phyloP scores from a whole-genome alignment of 1,140 invertebrate species.

The Scaptomyza hsui region DNA sequence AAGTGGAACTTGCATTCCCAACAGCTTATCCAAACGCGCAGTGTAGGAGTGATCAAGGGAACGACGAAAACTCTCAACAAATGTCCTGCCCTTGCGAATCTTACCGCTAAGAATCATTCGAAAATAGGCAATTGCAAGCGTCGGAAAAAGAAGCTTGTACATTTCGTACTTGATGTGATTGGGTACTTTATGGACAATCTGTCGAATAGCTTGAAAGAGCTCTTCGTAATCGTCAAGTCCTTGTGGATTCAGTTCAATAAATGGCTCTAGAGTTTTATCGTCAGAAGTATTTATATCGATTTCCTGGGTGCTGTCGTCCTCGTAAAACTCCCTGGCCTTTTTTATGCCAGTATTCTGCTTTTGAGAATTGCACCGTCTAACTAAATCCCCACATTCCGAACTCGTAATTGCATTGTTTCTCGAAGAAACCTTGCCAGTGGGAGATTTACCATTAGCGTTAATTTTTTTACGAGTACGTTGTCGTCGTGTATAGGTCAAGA shows the following conservation, averaged over 20 bases:
- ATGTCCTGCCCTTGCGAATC: not conserved
- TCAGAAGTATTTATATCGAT: not conserved
- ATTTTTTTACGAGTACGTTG: too few relatives aligned
- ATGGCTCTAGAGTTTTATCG: not conserved
- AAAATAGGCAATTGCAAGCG: conserved; percentile 37
- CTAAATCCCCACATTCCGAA: not conserved
- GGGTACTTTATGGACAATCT: not conserved
- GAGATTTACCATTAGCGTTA: too few relatives aligned
- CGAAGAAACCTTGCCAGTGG: too few relatives aligned
- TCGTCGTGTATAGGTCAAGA: too few relatives aligned
- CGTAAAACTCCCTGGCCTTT: conserved; percentile 20
- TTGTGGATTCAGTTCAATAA: not conserved
- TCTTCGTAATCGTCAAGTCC: conserved; percentile 29
- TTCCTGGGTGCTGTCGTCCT: conserved; percentile 15
- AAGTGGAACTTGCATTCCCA: not conserved
- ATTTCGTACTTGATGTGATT: conserved; percentile 50
- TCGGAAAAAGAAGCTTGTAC: conserved; percentile 38
- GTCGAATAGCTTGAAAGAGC: conserved; percentile 15
- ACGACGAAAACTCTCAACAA: conserved; percentile 8
- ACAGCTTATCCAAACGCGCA: conserved; percentile 39
- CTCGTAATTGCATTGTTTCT: too few relatives aligned
- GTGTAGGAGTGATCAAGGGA: conserved; percentile 41
- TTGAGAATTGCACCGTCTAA: conserved; percentile 3
- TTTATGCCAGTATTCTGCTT: not conserved
- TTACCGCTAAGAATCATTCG: conserved; percentile 40